Percentiles rank a stretch among this genome's conserved stretches.
Evolutionary conservation across 2,113 vertebrate genomes (phyloP).

Genomic region (Pipa parva): DNA sequence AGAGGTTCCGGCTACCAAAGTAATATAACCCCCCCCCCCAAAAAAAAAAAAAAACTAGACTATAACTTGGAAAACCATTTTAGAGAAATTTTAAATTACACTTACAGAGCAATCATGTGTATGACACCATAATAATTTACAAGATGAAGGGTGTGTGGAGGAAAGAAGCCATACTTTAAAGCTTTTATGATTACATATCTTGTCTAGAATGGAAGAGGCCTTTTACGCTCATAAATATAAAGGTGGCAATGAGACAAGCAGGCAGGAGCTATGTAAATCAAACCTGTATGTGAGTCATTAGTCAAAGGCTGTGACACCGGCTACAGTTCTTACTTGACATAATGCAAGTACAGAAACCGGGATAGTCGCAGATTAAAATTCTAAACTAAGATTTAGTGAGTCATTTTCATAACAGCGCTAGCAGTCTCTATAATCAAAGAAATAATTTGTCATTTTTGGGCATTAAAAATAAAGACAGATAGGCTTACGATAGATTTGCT

Average conservation of each 20-base stretch:
- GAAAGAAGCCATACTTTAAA: constrained; percentile 6
- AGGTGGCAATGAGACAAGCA: constrained; percentile 31
- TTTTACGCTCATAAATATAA: constrained; percentile 35
- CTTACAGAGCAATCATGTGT: constrained; percentile 31
- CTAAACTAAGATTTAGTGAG: constrained; percentile 38
- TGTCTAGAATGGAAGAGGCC: constrained; percentile 31
- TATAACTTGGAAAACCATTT: constrained; percentile 19
- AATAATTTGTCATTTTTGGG: constrained; percentile 25
- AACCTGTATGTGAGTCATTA: constrained; percentile 23
- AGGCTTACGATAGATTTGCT: neutral
- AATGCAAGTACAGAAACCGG: constrained; percentile 27
- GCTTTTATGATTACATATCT: constrained; percentile 32
- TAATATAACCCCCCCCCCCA: too few species aligned
- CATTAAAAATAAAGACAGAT: constrained; percentile 21
- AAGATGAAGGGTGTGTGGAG: constrained; percentile 19
- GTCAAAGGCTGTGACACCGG: constrained; percentile 30
- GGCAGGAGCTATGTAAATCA: constrained; percentile 35
- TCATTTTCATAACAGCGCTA: constrained; percentile 32
- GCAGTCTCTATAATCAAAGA: constrained; percentile 24
- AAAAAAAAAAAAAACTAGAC: constrained; percentile 8
- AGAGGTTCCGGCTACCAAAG: neutral
- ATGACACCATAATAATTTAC: constrained; percentile 30
- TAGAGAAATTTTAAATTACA: constrained; percentile 28
- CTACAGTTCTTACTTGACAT: constrained; percentile 40
- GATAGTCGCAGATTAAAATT: constrained; percentile 37